Conservation (phyloP, 2,113 vertebrate genomes). For the Cheirogaleus medius region DNA sequence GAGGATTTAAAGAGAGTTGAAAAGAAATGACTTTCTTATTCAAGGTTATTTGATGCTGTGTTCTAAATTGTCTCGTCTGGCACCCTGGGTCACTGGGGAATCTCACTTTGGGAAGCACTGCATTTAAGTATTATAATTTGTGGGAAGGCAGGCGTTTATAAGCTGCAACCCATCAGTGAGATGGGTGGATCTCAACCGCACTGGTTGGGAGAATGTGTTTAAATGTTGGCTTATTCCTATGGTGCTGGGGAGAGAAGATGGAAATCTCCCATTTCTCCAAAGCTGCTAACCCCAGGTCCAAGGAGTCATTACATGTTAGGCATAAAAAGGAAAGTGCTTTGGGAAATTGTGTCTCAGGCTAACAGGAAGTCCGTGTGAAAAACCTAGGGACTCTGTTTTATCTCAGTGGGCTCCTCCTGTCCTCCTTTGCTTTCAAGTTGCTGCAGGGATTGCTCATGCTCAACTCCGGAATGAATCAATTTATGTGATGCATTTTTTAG, state of each 20-base stretch:
- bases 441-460: not conserved
- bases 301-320: not conserved
- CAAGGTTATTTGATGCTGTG: not conserved
- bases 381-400: not conserved
- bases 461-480: not conserved
- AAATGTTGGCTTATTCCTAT: not conserved
- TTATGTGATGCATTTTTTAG: slow-evolving; percentile 6
- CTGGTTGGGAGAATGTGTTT: not conserved
- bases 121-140: not conserved
- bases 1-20: slow-evolving; percentile 18
- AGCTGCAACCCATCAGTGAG: not conserved
- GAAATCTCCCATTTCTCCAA: not conserved
- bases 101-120: slow-evolving; percentile 20
- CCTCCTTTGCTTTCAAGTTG: not conserved
- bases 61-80: slow-evolving; percentile 16
- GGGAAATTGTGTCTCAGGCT: not conserved
- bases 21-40: slow-evolving; percentile 22
- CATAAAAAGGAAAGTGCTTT: not conserved
- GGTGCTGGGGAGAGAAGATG: not conserved
- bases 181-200: not conserved
- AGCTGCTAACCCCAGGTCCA: not conserved
- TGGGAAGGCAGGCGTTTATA: not conserved
- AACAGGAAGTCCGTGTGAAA: not conserved
- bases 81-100: not conserved
- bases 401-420: not conserved